Base-by-base conservation (phyloP, 1,140 invertebrate genomes). In the Drosophila athabasca region DNA sequence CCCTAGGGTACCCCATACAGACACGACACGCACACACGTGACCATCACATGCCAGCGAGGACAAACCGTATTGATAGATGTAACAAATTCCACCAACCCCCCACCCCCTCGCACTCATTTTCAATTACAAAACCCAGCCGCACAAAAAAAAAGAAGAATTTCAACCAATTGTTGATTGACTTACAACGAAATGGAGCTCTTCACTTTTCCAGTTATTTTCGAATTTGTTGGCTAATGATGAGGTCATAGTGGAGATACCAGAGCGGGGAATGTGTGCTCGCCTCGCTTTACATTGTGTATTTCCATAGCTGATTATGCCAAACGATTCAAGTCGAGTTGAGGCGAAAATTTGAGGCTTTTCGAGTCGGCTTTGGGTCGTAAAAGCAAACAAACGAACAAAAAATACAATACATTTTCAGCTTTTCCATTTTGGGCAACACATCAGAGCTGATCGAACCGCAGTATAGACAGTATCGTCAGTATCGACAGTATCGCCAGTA, bases 131-230 rank as follows among this genome's bases (percentile, higher is more conserved):
- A 82, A 81, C 31, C 39, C 7, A 57, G 53, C 55, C 24, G 53
- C 51, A 41, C 35, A 55, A 45, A 19, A 17, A 55, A 17, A 60
- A 62, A 26, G 2, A 5, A 26, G 24, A 26, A 70, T 24, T 24
- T 26, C 57, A 82, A 67, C 58, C 81, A 85, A 85, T 87, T 85
- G 82, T 81, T 87, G 82, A 85, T 81, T 84, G 82, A 76, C 67
- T 79, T 76, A 65, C 76, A 79, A 64, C 70, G 50, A 29, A 70
- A 64, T 69, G 69, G 65, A 71, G 73, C 77, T 65, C 77, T 75
- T 80, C 77, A 76, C 67, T 72, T 65, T 48, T 68, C 55, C 35
- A 71, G 64, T 72, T 64, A 62, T 60, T 67, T 48, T 78, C 73
- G 19, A 77, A 54, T 60, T 52, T 45, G 48, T 11, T 29, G 54